Evolutionary conservation across 2,797 vertebrate genomes (phyloP).

Genomic region (Calcarius lapponicus): DNA sequence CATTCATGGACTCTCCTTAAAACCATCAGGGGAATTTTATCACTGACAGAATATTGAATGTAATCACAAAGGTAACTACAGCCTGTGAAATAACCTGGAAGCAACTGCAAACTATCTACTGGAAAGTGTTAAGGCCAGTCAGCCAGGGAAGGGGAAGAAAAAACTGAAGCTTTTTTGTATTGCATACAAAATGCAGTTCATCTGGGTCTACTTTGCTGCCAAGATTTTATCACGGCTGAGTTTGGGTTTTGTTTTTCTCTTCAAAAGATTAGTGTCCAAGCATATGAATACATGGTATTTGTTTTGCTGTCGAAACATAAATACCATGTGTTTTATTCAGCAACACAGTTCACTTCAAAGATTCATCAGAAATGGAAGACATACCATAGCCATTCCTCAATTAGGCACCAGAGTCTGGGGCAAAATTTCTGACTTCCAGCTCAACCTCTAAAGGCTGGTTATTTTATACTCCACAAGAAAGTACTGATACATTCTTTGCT

Average conservation of each 20-base stretch:
- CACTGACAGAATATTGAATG: not conserved
- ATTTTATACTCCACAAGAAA: constrained; percentile 22
- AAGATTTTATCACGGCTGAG: constrained; percentile 52
- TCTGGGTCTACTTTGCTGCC: constrained; percentile 47
- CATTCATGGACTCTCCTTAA: not conserved
- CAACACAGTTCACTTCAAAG: constrained; percentile 9
- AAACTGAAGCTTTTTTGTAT: constrained; percentile 40
- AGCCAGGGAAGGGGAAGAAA: constrained; percentile 11
- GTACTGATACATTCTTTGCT: not conserved
- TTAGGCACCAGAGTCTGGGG: not conserved
- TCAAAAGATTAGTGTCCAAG: constrained; percentile 53
- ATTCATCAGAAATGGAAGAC: not conserved
- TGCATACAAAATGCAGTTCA: constrained; percentile 52
- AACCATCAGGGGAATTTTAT: not conserved
- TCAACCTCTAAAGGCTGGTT: not conserved
- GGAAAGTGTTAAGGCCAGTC: not conserved
- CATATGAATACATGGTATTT: constrained; percentile 42
- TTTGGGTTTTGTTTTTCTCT: constrained; percentile 53
- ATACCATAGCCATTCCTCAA: not conserved
- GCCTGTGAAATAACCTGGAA: not conserved
- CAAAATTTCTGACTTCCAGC: not conserved
- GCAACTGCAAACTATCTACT: not conserved
- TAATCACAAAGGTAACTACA: not conserved
- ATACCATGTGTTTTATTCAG: constrained; percentile 17
- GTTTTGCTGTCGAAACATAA: constrained; percentile 49